Evolutionary conservation across 1,140 invertebrate genomes (phyloP), one percentile per base, ranked within the genome.

Genomic region (Trinorchestia longiramus): DNA sequence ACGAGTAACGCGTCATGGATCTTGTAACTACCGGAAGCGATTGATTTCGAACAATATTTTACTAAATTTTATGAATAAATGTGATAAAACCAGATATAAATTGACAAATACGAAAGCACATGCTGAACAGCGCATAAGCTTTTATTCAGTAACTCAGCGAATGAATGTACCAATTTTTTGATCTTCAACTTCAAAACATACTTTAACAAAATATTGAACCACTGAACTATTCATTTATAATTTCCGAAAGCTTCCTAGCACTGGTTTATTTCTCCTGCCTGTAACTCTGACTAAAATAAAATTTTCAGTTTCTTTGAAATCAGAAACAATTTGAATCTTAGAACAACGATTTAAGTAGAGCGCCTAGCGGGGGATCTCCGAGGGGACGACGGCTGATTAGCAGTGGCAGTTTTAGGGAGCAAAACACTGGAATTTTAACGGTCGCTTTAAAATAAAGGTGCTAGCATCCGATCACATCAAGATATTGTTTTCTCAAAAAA

Each of bases 261-360:
- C 15, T 53, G 62, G 19, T 8, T 19, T 8, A 53, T 6, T 8
- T 77, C 28, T 3, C 62, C 36, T 77, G 62, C 28, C 28, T 36
- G 47, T 19, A 77, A 77, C 28, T 77, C 62, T 11, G 36, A 77
- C 11, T 28, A 8, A 77, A 77, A 77, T 77, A 15, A 77, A 77
- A 36, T 1, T 77, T 77, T 77, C 11, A 3, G 62, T 36, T 15
- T 28, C 62, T 77, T 11, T 77, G 28, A 77, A 77, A 36, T 23
- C 62, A 77, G 62, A 77, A 3, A 77, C 28, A 28, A 77, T 77
- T 17, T 42, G 3, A 43, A 41, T 90, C n/a, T 36, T 42, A 90
- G 88, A 90, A 90, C 88, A 90, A 42, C 88, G 88, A 90, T 42
- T 43, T 11, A 90, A 90, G n/a, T 36, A 36, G n/a, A 90, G n/a